Base-by-base conservation (phyloP, 2,797 vertebrate genomes). In the Malurus leucopterus region DNA sequence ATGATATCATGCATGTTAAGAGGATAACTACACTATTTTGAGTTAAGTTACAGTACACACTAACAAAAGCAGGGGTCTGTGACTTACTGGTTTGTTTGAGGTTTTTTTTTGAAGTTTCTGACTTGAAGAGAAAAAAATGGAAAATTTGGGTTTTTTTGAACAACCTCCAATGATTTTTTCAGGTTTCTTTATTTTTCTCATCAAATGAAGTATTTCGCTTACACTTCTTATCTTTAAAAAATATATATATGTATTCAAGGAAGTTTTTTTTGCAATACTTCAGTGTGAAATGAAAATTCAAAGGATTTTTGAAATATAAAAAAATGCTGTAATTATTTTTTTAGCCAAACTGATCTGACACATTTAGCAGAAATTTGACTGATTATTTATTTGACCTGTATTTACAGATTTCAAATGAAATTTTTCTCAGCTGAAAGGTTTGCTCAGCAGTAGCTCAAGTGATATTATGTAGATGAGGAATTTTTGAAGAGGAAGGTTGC, bases 81-180 rank as follows among this genome's bases (percentile, higher is more conserved):
- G 44, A 59, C 47, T 51, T 86, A 46, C 17, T 29, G 6, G 1
- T 44, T 58, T 38, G 20, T n/a, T 79, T 72, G 8, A 13, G 2
- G 1, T 0, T 1, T 2, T 23, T 23, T 73, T 38, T 47, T n/a
- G 0, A 29, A 46, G 26, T 58, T 75, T 75, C 59, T 72, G 30
- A 11, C 24, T 75, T 26, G 20, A 72, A 61, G 32, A 5, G 69
- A 81, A 74, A 43, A 32, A 24, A 27, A 5, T 15, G 26, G 36
- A 44, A 58, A 54, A 57, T 22, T 15, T 64, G n/a, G n/a, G 5
- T 11, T 55, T 43, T 89, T 54, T 65, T 41, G 22, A 20, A 43
- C 19, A 81, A 34, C 9, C 7, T 43, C n/a, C 36, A 62, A 1
- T 75, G 26, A 55, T 40, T 64, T 51, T 32, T 68, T 74, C 24